Percentiles rank a stretch among this genome's conserved stretches.
Conservation (phyloP, 2,888 invertebrate genomes). For the Nowickia ferox region DNA sequence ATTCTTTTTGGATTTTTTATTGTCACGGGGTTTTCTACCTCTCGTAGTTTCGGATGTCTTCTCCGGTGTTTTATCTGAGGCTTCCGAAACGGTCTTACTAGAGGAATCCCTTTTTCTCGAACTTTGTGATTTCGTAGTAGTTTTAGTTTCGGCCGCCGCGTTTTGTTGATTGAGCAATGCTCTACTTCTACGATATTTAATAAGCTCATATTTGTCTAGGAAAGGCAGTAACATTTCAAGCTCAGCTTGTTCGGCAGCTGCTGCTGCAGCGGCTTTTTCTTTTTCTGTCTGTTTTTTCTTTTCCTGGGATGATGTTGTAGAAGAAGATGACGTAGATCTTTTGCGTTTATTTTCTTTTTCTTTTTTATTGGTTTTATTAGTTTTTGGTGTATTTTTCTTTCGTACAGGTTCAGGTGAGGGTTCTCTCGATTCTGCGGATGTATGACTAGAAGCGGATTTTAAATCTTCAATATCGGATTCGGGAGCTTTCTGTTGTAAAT, state of each 20-base stretch:
- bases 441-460: conserved; percentile 79
- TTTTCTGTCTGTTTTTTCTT: conserved; percentile 69
- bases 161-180: conserved; percentile 79
- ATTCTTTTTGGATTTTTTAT: conserved; percentile 68
- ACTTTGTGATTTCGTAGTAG: conserved; percentile 84
- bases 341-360: conserved; percentile 72
- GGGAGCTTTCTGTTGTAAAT: conserved; percentile 38
- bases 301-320: conserved; percentile 44
- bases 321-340: conserved; percentile 61
- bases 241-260: conserved; percentile 78
- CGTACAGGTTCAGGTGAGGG: conserved; percentile 60
- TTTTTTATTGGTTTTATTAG: conserved; percentile 60
- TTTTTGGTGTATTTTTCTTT: conserved; percentile 56
- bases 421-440: conserved; percentile 71
- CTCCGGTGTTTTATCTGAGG: conserved; percentile 75
- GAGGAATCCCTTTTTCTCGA: conserved; percentile 76
- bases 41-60: conserved; percentile 53
- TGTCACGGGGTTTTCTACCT: conserved; percentile 62
- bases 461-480: conserved; percentile 79
- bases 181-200: conserved; percentile 86
- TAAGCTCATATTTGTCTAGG: conserved; percentile 86
- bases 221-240: conserved; percentile 81
- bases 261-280: conserved; percentile 77
- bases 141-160: conserved; percentile 78
- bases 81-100: conserved; percentile 50